These are phyloP conservation scores for Platygyra sinensis DNA, from an alignment of 64 coral and sea anemone genomes.

Conservation along the genomic window DNA sequence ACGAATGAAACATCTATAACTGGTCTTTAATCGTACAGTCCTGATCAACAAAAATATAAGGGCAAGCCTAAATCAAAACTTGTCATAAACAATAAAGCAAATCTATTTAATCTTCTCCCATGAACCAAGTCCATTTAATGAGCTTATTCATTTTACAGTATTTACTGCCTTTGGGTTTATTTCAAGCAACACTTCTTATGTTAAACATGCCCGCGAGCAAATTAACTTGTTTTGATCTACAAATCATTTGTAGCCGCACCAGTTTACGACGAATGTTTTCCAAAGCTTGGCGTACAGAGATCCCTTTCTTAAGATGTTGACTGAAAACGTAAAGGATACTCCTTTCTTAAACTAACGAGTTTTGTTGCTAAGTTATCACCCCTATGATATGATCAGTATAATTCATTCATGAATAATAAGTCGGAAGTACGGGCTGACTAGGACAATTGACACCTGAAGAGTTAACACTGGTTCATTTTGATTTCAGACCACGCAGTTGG, in stretches of 20 bases:
- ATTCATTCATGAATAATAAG: background rate
- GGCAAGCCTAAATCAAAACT: too few species aligned
- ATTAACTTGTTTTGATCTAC: conserved; percentile 22
- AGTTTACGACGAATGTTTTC: conserved; percentile 7
- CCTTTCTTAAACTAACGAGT: background rate
- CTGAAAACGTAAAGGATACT: background rate
- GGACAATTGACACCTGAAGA: background rate
- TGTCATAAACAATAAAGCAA: background rate
- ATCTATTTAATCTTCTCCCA: background rate
- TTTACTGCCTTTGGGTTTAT: background rate
- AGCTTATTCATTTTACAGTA: background rate
- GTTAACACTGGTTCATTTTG: background rate
- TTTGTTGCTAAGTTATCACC: background rate
- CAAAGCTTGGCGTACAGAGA: background rate
- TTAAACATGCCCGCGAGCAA: conserved; percentile 15
- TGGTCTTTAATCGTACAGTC: background rate
- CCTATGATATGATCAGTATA: background rate
- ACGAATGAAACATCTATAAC: background rate
- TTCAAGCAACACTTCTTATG: background rate
- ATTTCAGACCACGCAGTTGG: background rate
- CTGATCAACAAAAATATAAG: background rate
- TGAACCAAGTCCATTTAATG: background rate
- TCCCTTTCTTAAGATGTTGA: background rate
- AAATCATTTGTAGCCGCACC: background rate
- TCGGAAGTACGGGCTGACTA: background rate